Conservation (phyloP, 2,113 vertebrate genomes). For the Pogona vitticeps region DNA sequence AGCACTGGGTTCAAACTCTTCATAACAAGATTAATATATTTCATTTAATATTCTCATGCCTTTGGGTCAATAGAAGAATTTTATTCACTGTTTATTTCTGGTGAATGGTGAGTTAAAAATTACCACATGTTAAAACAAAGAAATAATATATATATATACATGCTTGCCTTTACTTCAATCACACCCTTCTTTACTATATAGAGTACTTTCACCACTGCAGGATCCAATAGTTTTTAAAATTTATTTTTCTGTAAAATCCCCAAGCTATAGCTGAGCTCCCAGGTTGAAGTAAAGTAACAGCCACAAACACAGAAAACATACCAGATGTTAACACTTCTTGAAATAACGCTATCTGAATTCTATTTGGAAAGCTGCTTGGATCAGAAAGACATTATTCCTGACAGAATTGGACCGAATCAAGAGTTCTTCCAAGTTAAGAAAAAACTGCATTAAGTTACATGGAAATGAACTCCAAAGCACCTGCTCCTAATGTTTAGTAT, state of each 20-base stretch:
- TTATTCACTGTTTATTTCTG: neutral
- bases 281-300: neutral
- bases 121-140: neutral
- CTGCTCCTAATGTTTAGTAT: neutral
- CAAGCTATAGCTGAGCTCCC: neutral
- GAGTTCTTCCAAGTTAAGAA: neutral
- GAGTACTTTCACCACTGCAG: no score
- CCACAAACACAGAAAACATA: neutral
- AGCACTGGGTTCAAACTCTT: no score
- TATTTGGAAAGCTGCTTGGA: neutral
- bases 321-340: neutral
- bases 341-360: neutral
- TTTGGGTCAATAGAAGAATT: no score
- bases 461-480: neutral
- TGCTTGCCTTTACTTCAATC: neutral
- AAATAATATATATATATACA: no score
- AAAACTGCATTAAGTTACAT: neutral
- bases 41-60: no score
- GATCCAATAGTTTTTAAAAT: neutral
- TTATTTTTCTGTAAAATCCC: constrained; percentile 11
- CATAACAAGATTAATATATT: no score
- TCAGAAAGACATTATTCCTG: neutral
- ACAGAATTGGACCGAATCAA: neutral
- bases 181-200: neutral
- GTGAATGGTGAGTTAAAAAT: neutral